phyloP scores from a whole-genome alignment of 1,140 invertebrate species.

The Campodea augens region DNA sequence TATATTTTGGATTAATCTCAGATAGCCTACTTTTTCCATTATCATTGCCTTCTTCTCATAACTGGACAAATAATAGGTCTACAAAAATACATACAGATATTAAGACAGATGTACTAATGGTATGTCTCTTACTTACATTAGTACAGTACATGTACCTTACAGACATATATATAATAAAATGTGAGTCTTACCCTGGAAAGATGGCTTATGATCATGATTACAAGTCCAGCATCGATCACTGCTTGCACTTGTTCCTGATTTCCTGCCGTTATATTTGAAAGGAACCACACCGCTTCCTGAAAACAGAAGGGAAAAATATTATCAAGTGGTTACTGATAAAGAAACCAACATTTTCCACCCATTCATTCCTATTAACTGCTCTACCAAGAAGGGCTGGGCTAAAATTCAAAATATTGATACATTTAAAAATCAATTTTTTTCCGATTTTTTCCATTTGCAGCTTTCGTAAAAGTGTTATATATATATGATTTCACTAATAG shows the following conservation, averaged over 20 bases:
- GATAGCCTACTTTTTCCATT: no score
- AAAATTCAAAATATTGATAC: background rate
- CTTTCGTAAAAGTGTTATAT: no score
- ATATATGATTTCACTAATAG: no score
- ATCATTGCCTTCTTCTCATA: no score
- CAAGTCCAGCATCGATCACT: conserved; percentile 82
- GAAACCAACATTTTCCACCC: no score
- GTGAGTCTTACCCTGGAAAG: conserved; percentile 48
- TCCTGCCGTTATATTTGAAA: conserved; percentile 96
- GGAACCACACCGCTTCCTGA: conserved; percentile 92
- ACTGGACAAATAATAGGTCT: background rate
- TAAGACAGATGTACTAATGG: no score
- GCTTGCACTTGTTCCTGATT: conserved; percentile 93
- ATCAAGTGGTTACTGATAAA: conserved; percentile 1
- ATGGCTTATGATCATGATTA: conserved; percentile 89
- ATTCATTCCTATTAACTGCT: background rate
- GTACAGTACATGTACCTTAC: no score
- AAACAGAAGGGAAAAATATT: conserved; percentile 15
- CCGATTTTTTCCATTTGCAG: no score
- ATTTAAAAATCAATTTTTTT: background rate
- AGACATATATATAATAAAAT: no score
- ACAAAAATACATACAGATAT: background rate
- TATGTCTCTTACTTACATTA: no score
- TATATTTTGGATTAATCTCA: no score
- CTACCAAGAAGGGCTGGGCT: background rate